Evolutionary conservation across 2,113 vertebrate genomes (phyloP).

Genomic region (Tricholaema leucomelas): DNA sequence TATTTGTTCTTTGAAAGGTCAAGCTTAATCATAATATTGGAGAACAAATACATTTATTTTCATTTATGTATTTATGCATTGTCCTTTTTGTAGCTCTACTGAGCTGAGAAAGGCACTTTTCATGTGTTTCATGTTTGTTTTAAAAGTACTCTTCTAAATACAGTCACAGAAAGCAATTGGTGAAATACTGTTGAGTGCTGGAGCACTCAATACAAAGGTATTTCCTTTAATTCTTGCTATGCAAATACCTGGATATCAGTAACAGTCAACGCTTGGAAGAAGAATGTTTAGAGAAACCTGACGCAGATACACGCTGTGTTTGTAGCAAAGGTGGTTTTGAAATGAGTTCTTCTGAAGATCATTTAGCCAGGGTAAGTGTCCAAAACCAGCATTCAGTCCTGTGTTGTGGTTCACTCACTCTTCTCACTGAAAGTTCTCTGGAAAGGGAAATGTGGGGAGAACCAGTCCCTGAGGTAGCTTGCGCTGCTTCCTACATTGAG

Average conservation of each 20-base stretch:
- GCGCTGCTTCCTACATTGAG: rapidly evolving
- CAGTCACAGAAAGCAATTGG: not conserved
- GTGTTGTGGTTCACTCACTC: not conserved
- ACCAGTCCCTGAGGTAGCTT: not conserved
- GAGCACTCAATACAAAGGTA: too few species aligned
- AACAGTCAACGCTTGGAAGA: not conserved
- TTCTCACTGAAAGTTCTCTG: not conserved
- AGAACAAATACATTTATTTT: not conserved
- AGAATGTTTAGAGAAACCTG: not conserved
- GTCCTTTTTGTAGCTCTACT: not conserved
- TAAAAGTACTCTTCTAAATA: not conserved
- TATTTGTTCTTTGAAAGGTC: constrained; percentile 22
- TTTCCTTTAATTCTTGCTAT: not conserved
- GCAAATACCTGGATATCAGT: not conserved
- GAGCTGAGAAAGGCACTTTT: not conserved
- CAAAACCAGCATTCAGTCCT: not conserved
- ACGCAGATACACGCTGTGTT: not conserved
- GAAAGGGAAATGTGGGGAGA: not conserved
- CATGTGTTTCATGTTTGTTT: not conserved
- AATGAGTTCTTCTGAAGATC: not conserved
- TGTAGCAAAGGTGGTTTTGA: not conserved
- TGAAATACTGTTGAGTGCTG: not conserved
- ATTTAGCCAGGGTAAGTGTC: not conserved
- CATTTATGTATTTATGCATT: not conserved
- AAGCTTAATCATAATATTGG: not conserved